phyloP scores from a whole-genome alignment of 1,140 invertebrate genomes.

The Drosophila ficusphila region DNA sequence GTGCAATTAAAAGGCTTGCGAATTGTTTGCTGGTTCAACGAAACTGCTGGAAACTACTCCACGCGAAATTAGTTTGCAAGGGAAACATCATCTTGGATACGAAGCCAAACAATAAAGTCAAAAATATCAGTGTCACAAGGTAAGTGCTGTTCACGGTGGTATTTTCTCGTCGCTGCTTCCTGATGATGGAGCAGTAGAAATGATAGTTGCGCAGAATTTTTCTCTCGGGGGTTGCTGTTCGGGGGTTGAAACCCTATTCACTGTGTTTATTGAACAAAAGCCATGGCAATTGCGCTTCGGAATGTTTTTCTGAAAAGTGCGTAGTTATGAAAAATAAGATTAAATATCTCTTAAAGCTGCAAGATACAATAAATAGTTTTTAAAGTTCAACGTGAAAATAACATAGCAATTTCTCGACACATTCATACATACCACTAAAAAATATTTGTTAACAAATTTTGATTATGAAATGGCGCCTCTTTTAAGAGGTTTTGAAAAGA shows the following conservation, averaged over 20 bases:
- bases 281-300: conserved; percentile 10
- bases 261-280: conserved; percentile 1
- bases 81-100: conserved; percentile 18
- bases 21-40: background rate
- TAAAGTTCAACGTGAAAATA: too few relatives aligned
- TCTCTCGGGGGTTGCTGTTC: background rate
- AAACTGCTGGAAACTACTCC: background rate
- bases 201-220: conserved; percentile 8
- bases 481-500: too few relatives aligned
- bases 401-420: background rate
- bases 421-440: too few relatives aligned
- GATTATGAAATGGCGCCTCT: too few relatives aligned
- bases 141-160: conserved; percentile 2
- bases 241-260: conserved; percentile 16
- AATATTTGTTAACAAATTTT: too few relatives aligned
- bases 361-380: too few relatives aligned
- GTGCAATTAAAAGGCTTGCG: conserved; percentile 14
- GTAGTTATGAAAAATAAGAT: background rate
- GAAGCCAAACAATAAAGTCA: background rate
- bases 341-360: too few relatives aligned
- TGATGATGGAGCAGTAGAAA: background rate
- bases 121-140: background rate
- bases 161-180: conserved; percentile 2
- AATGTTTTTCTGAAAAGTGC: conserved; percentile 24
- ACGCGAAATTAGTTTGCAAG: background rate